Evolutionary conservation across 2,113 vertebrate genomes (phyloP), one percentile per base, ranked within the genome.

Genomic region (Perca flavescens): DNA sequence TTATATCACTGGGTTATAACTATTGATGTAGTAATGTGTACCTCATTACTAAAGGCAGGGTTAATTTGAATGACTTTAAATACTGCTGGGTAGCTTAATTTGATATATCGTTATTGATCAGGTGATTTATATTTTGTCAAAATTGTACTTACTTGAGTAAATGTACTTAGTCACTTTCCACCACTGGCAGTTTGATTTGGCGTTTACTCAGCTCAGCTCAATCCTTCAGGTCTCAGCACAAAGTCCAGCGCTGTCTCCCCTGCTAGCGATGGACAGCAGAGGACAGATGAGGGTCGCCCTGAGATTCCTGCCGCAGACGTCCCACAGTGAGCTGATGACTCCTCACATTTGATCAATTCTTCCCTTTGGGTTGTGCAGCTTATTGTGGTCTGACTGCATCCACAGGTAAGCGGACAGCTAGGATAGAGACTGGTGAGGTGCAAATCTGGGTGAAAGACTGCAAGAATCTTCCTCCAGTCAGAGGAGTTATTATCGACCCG

Each of bases 391-490:
- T 85, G 34, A 54, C 17, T 76, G 21, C 36, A 54, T 75, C 17
- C 54, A 66, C 74, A 98, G 97, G 95, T 82, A 96, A 95, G 86
- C 97, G 94, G 54, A 85, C 78, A 4, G 46, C 90, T 0, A 88
- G 88, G 62, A 95, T 93, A 63, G 97, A 94, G 77, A 96, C 95
- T 31, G 97, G 97, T 61, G 97, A 99, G 86, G 94, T 99, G 15
- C 97, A 99, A 65, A 97, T 99, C 89, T 99, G 97, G 97, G 96
- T 99, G 81, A 99, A 97, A 84, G 97, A 99, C 78, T 99, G 97
- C 91, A 95, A 93, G 74, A 94, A 97, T 84, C 96, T 99, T 34
- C 96, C 95, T 43, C 67, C 94, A 58, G 92, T 96, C 60, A 95
- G 96, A 87, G 95, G 96, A 76, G 94, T 90, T 54, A 89, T 89